Evolutionary conservation across 2,888 invertebrate species (phyloP).

Genomic region (Spilosoma lubricipeda): DNA sequence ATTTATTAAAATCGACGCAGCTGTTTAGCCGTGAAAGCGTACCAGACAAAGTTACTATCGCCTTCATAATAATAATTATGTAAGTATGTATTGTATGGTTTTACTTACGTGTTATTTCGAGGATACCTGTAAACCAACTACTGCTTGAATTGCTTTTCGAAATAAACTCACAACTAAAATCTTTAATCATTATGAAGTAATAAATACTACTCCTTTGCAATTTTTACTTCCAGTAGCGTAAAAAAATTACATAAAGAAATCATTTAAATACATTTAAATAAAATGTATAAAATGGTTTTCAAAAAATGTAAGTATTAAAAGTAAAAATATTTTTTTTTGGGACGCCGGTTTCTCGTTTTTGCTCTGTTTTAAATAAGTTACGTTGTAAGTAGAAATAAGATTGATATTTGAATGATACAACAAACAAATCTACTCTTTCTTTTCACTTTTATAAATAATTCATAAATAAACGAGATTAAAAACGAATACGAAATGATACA

Average conservation of each 20-base stretch:
- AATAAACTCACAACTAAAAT: background rate
- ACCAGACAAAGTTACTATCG: too few relatives aligned
- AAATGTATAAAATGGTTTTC: too few relatives aligned
- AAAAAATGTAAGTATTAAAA: background rate
- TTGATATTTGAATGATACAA: background rate
- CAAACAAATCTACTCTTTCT: background rate
- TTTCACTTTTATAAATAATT: background rate
- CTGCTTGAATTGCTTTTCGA: too few relatives aligned
- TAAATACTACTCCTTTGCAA: background rate
- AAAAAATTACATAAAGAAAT: background rate
- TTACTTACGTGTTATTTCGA: too few relatives aligned
- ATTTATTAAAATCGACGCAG: too few relatives aligned
- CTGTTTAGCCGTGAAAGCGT: too few relatives aligned
- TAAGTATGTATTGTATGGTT: too few relatives aligned
- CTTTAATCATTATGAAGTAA: background rate
- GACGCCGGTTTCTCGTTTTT: background rate
- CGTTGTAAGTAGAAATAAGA: background rate
- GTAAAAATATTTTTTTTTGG: background rate
- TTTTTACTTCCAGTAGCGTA: background rate
- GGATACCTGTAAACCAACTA: too few relatives aligned
- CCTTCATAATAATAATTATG: too few relatives aligned
- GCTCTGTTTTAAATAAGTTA: background rate
- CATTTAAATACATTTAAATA: too few relatives aligned
- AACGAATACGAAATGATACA: conserved; percentile 13
- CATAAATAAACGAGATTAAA: conserved; percentile 10